Evolutionary conservation across 1,140 invertebrate species (phyloP).

Genomic region (Sarcophaga peregrina): DNA sequence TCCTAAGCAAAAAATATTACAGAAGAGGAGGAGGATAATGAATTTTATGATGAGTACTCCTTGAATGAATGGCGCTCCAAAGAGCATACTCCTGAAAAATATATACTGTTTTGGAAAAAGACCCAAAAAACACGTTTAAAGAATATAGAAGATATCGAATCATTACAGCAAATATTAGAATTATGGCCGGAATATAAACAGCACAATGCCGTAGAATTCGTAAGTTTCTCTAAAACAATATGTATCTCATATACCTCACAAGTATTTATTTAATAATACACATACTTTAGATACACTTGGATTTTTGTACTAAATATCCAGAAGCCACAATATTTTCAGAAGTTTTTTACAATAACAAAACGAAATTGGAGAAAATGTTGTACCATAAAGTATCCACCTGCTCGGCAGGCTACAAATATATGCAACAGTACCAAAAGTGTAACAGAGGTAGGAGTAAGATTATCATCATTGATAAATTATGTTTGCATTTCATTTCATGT

Average conservation of each 20-base stretch:
- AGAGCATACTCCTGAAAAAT: neutral
- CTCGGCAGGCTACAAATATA: neutral
- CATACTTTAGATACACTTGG: neutral
- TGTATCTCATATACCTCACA: neutral
- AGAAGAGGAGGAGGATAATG: constrained; percentile 4
- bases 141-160: constrained; percentile 3
- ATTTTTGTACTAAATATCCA: constrained; percentile 3
- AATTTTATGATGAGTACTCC: neutral
- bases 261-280: neutral
- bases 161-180: neutral
- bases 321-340: neutral
- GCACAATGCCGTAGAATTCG: neutral
- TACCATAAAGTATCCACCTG: neutral
- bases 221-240: neutral
- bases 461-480: no score
- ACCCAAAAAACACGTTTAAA: neutral
- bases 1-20: neutral
- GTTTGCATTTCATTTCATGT: no score
- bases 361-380: neutral
- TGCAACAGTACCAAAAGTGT: constrained; percentile 11
- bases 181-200: constrained; percentile 23
- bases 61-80: neutral
- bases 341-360: neutral
- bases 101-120: neutral
- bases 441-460: neutral